A percentile compares a stretch with the other conserved stretches of the same genome.
Conservation (phyloP, 2,797 vertebrate genomes). For the Acestrorhynchus altus region DNA sequence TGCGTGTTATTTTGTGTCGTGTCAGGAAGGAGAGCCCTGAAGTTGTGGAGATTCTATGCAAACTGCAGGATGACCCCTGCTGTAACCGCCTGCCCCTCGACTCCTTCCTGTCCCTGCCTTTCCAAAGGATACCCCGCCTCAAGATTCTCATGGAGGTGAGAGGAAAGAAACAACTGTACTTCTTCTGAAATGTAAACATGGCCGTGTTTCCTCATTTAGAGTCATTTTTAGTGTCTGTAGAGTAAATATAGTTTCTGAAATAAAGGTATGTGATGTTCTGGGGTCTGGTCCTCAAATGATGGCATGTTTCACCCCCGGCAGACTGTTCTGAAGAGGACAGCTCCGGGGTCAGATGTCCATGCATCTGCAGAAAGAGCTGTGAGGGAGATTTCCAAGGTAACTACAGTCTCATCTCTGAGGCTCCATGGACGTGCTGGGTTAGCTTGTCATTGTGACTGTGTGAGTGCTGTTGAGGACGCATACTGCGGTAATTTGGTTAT, state of each 20-base stretch:
- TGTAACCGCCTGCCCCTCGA: slow-evolving; percentile 54
- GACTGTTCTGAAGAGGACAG: slow-evolving; percentile 48
- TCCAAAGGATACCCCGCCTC: slow-evolving; percentile 57
- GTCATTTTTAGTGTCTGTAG: too few relatives aligned
- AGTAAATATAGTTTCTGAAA: not conserved
- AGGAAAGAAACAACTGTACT: not conserved
- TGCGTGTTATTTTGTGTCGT: not conserved
- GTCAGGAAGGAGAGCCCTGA: slow-evolving; percentile 47
- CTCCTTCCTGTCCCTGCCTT: slow-evolving; percentile 59
- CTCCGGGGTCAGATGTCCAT: slow-evolving; percentile 26
- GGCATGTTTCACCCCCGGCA: slow-evolving; percentile 31
- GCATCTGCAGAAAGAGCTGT: slow-evolving; percentile 46
- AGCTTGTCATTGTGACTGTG: not conserved
- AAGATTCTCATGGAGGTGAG: slow-evolving; percentile 60
- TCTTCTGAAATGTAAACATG: not conserved
- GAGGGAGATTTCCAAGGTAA: slow-evolving; percentile 52
- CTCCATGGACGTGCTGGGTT: not conserved
- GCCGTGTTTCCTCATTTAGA: too few relatives aligned
- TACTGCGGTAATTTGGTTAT: not conserved
- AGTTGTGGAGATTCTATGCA: slow-evolving; percentile 45
- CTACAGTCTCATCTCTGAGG: not conserved
- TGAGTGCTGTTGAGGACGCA: not conserved
- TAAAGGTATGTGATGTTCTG: slow-evolving; percentile 12
- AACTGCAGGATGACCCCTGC: slow-evolving; percentile 53
- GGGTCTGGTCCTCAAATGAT: not conserved